A percentile compares a stretch with the other conserved stretches of the same genome.
These are phyloP conservation scores for Ceraclea dissimilis DNA, from an alignment of 2,888 invertebrate genomes.

Conservation along the genomic window DNA sequence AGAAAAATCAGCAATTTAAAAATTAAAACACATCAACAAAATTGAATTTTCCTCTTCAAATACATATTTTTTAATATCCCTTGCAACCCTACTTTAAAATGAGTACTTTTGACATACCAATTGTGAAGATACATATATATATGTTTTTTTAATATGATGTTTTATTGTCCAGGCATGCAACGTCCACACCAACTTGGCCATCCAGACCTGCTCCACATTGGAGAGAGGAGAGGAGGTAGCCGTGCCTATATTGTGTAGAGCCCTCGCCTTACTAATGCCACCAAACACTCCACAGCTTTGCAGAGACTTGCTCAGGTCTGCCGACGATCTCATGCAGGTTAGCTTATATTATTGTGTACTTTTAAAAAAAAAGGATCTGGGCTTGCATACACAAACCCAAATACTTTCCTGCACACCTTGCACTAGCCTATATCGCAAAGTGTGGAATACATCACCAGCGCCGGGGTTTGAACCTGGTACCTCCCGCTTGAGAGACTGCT, in stretches of 20 bases:
- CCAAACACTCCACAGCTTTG: conserved; percentile 37
- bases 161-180: conserved; percentile 33
- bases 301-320: conserved; percentile 33
- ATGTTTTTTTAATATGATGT: not conserved
- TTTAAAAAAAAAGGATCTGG: too few species aligned
- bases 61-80: too few species aligned
- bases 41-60: too few species aligned
- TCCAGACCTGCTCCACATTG: conserved; percentile 33
- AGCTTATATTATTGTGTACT: not conserved
- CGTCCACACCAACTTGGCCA: conserved; percentile 43
- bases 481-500: too few species aligned
- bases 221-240: conserved; percentile 34
- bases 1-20: too few species aligned
- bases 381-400: too few species aligned
- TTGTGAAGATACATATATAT: not conserved
- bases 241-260: conserved; percentile 36
- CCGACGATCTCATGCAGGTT: conserved; percentile 34
- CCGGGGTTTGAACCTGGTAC: too few species aligned
- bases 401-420: too few species aligned
- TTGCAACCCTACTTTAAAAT: too few species aligned
- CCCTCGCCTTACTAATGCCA: conserved; percentile 41
- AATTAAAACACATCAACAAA: too few species aligned
- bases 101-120: not conserved
- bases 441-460: too few species aligned
- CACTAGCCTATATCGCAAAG: too few species aligned